These are phyloP conservation scores for Aleadryas rufinucha DNA, from an alignment of 2,113 vertebrate genomes.

Conservation along the genomic window DNA sequence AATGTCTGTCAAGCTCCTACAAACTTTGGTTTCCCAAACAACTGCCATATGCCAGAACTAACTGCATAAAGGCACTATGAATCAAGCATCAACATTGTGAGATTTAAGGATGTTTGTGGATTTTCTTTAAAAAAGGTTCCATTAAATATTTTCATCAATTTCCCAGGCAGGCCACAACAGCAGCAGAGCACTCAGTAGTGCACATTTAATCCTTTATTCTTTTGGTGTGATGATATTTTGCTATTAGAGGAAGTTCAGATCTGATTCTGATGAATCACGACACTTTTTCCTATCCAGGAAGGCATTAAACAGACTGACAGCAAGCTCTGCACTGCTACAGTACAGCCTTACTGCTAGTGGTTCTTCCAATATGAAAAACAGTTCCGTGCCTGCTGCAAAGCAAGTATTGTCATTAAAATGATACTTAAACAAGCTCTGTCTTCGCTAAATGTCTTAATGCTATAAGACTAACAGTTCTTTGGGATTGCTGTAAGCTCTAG, in stretches of 20 bases:
- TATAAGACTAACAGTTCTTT: not conserved
- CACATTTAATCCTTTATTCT: not conserved
- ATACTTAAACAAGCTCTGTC: not conserved
- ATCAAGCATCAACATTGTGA: not conserved
- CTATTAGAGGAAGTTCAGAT: not conserved
- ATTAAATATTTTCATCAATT: not conserved
- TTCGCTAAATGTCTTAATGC: not conserved
- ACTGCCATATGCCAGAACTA: slow-evolving; percentile 32
- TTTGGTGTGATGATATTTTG: not conserved
- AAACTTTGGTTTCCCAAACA: slow-evolving; percentile 52
- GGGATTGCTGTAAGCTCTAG: not conserved
- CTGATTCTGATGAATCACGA: not conserved
- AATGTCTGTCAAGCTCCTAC: slow-evolving; percentile 48
- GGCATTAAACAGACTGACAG: not conserved
- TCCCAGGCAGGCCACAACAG: not conserved
- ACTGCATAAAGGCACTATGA: not conserved
- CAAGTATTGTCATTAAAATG: not conserved
- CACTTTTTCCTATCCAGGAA: not conserved
- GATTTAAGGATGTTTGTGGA: not conserved
- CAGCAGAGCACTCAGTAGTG: not conserved
- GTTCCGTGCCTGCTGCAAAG: not conserved
- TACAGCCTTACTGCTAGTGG: not conserved
- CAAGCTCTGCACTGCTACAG: accelerated
- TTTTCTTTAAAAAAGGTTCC: not conserved
- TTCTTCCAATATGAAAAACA: not conserved